These are phyloP conservation scores for Proisotoma minuta DNA, from an alignment of 2,888 invertebrate species.

Conservation along the genomic window DNA sequence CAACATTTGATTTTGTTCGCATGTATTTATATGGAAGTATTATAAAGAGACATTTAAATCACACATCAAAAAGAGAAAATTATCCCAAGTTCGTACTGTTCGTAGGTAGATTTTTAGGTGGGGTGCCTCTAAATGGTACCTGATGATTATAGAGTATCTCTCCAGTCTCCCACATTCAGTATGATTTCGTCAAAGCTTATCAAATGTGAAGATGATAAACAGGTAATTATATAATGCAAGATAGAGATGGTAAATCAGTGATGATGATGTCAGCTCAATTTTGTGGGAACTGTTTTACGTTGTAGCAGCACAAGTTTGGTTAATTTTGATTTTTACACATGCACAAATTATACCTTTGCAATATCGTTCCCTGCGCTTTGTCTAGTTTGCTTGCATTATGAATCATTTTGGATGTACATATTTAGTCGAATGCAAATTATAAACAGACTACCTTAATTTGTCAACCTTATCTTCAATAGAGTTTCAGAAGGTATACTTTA, in stretches of 20 bases:
- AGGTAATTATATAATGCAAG: no score
- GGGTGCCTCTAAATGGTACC: slow-evolving; percentile 21
- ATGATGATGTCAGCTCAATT: slow-evolving; percentile 4
- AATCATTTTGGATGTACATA: background rate
- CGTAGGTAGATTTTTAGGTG: slow-evolving; percentile 21
- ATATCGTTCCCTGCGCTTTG: no score
- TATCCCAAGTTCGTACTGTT: background rate
- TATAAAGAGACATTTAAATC: slow-evolving; percentile 7
- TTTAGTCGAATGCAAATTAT: background rate
- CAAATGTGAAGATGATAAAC: background rate
- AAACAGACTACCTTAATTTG: background rate
- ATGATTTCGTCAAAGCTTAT: background rate
- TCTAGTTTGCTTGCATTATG: background rate
- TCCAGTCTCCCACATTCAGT: slow-evolving; percentile 12
- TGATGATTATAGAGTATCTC: slow-evolving; percentile 19
- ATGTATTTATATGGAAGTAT: slow-evolving; percentile 14
- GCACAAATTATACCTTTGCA: no score
- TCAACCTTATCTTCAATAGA: background rate
- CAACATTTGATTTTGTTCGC: slow-evolving; percentile 9
- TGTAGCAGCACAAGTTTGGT: no score
- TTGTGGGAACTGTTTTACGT: no score
- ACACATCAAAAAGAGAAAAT: background rate
- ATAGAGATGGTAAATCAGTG: no score
- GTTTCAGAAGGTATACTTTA: background rate
- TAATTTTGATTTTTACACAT: no score